A percentile compares a stretch with the other conserved stretches of the same genome.
Evolutionary conservation across 2,888 invertebrate genomes (phyloP).

Genomic region (Uloborus plumipes): DNA sequence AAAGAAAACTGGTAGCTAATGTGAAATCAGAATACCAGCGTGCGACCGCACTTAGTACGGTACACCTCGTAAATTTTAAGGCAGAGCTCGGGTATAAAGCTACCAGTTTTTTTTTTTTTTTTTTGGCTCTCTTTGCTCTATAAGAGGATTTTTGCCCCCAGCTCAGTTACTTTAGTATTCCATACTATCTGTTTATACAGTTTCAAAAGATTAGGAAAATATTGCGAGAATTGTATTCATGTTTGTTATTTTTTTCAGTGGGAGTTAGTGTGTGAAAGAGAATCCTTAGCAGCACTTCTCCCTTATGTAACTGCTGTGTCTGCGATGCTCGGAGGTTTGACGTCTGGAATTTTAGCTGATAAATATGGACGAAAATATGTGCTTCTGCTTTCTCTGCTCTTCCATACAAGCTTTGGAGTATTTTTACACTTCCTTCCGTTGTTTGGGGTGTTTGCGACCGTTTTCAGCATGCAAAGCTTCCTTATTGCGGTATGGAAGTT

Average conservation of each 20-base stretch:
- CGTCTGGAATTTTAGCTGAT: conserved; percentile 64
- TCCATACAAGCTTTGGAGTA: conserved; percentile 64
- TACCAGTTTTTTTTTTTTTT: too few species aligned
- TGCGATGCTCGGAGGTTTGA: conserved; percentile 62
- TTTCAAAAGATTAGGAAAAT: not conserved
- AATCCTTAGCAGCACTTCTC: conserved; percentile 56
- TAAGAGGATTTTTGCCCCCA: too few species aligned
- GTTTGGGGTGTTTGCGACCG: conserved; percentile 60
- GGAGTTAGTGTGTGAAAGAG: conserved; percentile 66
- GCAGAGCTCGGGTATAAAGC: too few species aligned
- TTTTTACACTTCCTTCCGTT: conserved; percentile 63
- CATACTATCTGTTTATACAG: too few species aligned
- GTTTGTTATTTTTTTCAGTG: conserved; percentile 53
- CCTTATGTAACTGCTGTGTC: conserved; percentile 57
- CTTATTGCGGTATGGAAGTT: conserved; percentile 52
- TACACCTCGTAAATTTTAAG: too few species aligned
- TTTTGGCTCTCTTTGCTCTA: too few species aligned
- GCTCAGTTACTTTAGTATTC: too few species aligned
- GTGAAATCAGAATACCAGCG: too few species aligned
- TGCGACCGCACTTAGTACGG: too few species aligned
- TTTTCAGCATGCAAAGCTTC: conserved; percentile 62
- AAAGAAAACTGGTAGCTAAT: too few species aligned
- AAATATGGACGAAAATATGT: conserved; percentile 63
- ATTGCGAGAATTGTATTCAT: not conserved
- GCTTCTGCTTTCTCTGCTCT: conserved; percentile 51